phyloP scores from a whole-genome alignment of 2,888 invertebrate species.

The Clostera curtula region DNA sequence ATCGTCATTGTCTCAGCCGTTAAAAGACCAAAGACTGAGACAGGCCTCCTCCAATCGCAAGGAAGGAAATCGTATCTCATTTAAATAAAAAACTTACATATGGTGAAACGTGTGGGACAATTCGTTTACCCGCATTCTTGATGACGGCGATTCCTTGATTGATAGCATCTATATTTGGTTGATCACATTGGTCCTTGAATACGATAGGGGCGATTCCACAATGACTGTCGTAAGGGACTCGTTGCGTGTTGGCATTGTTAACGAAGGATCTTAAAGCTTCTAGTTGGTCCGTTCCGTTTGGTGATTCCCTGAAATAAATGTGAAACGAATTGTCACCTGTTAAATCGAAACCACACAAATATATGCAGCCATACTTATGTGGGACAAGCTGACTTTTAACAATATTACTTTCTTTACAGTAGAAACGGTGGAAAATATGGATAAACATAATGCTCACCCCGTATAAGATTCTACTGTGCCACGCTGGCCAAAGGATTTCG shows the following conservation, averaged over 20 bases:
- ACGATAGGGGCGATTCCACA: constrained; percentile 48
- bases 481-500: too few species aligned
- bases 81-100: constrained; percentile 41
- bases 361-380: too few species aligned
- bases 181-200: constrained; percentile 34
- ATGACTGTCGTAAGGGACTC: constrained; percentile 53
- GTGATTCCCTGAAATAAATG: constrained; percentile 37
- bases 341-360: too few species aligned
- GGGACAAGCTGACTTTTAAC: too few species aligned
- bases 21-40: too few species aligned
- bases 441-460: too few species aligned
- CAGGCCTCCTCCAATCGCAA: too few species aligned
- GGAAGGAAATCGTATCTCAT: too few species aligned
- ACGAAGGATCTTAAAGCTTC: constrained; percentile 36
- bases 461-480: too few species aligned
- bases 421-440: too few species aligned
- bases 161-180: constrained; percentile 14
- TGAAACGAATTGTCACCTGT: not conserved
- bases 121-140: constrained; percentile 34
- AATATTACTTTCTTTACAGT: too few species aligned
- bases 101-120: constrained; percentile 56
- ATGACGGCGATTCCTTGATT: constrained; percentile 30
- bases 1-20: too few species aligned
- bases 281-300: constrained; percentile 17
- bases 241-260: constrained; percentile 20